A percentile compares a stretch with the other conserved stretches of the same genome.
phyloP scores from a whole-genome alignment of 2,888 invertebrate genomes.

The Lycophotia porphyrea region DNA sequence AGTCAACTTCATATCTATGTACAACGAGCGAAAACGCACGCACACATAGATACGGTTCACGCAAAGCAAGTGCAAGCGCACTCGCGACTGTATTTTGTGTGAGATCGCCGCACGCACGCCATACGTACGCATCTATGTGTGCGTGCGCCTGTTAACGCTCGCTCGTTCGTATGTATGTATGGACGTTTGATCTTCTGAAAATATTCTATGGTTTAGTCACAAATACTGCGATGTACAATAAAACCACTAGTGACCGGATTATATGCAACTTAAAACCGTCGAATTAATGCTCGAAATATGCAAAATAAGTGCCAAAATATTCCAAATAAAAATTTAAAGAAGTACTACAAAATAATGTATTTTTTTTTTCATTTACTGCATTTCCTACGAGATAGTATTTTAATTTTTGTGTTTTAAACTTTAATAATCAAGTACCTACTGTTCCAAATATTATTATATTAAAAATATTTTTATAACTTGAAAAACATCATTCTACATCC shows the following conservation, averaged over 20 bases:
- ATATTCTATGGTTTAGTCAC: neutral
- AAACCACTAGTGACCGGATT: neutral
- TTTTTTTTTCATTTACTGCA: neutral
- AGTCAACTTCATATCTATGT: neutral
- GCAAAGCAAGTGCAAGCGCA: neutral
- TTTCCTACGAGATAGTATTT: too few species aligned
- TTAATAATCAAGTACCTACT: neutral
- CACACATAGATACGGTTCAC: neutral
- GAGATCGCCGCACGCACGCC: too few species aligned
- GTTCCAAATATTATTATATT: too few species aligned
- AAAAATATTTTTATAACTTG: too few species aligned
- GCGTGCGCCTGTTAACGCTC: neutral
- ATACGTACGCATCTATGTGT: neutral
- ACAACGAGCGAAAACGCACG: neutral
- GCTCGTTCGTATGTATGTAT: neutral
- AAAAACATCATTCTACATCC: too few species aligned
- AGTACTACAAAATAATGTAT: neutral
- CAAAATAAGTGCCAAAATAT: too few species aligned
- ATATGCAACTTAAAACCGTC: neutral
- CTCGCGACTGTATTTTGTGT: neutral
- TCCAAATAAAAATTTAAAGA: too few species aligned
- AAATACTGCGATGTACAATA: neutral
- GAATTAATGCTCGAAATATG: too few species aligned
- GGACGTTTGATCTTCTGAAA: neutral
- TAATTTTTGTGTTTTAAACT: neutral